Conservation (phyloP, 2,888 invertebrate species). For the Laothoe populi region DNA sequence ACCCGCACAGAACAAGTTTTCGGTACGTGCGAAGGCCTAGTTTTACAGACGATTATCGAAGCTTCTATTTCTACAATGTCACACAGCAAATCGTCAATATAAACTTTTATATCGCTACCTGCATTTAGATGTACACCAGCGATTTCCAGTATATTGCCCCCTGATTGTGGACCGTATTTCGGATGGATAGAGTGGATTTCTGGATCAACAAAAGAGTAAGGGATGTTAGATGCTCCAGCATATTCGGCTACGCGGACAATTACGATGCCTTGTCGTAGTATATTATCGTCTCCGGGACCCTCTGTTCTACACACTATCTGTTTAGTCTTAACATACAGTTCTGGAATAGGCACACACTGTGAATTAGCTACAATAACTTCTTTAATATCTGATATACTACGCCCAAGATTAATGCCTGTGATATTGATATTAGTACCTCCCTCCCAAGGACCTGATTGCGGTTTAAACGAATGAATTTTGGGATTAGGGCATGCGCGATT, state of each 20-base stretch:
- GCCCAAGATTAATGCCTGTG: constrained; percentile 97
- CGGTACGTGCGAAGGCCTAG: constrained; percentile 89
- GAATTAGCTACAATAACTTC: constrained; percentile 97
- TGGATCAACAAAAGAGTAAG: constrained; percentile 95
- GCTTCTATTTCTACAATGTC: constrained; percentile 91
- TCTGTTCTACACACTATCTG: constrained; percentile 96
- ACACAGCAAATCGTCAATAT: constrained; percentile 94
- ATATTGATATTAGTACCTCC: constrained; percentile 98
- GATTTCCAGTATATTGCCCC: constrained; percentile 96
- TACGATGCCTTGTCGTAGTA: constrained; percentile 92
- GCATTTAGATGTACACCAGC: constrained; percentile 97
- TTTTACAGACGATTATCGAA: constrained; percentile 92
- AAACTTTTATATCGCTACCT: constrained; percentile 95
- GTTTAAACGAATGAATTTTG: constrained; percentile 93
- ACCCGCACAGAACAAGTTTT: constrained; percentile 91
- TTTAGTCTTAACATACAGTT: constrained; percentile 94
- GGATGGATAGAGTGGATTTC: constrained; percentile 94
- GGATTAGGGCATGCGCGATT: constrained; percentile 98
- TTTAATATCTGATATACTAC: constrained; percentile 95
- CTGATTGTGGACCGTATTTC: constrained; percentile 95
- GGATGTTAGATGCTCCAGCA: constrained; percentile 93
- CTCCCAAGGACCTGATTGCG: constrained; percentile 96
- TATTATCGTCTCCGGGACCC: constrained; percentile 90
- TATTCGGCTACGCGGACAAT: constrained; percentile 96
- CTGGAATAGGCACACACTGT: constrained; percentile 94